phyloP scores from a whole-genome alignment of 2,113 vertebrate genomes.

The Riparia riparia region DNA sequence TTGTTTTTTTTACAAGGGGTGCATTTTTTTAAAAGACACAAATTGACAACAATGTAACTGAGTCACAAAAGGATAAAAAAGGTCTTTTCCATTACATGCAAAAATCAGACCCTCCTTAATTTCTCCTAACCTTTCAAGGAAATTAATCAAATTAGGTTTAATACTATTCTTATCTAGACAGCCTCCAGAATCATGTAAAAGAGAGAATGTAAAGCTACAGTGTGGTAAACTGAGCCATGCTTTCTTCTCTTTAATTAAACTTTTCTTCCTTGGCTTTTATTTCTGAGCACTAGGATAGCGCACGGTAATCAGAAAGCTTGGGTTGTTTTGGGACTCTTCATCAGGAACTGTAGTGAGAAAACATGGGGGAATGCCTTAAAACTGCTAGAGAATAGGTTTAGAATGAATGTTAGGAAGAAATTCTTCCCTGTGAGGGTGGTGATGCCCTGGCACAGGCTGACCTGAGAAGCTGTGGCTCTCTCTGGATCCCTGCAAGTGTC shows the following conservation, averaged over 20 bases:
- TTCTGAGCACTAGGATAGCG: not conserved
- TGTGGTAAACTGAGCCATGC: not conserved
- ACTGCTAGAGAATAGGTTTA: not conserved
- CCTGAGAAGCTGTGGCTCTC: not conserved
- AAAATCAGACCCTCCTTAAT: not conserved
- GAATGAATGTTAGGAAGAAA: not conserved
- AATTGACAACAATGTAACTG: not conserved
- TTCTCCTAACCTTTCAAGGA: not conserved
- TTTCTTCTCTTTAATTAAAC: not conserved
- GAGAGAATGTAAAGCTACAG: not conserved
- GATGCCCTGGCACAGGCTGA: not conserved
- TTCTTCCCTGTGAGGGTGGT: accelerated
- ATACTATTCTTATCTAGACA: not conserved
- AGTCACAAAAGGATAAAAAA: not conserved
- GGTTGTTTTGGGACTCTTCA: not conserved
- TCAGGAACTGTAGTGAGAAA: not conserved
- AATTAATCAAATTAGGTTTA: not conserved
- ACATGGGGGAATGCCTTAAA: not conserved
- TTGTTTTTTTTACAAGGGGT: not conserved
- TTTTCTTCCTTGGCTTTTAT: not conserved
- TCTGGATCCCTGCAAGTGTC: no score
- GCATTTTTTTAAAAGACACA: not conserved
- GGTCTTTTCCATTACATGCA: not conserved
- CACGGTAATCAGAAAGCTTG: accelerated
- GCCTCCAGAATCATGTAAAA: not conserved